Percentiles rank a stretch among this genome's conserved stretches.
Conservation (phyloP, 2,797 vertebrate genomes). For the Lithobates pipiens region DNA sequence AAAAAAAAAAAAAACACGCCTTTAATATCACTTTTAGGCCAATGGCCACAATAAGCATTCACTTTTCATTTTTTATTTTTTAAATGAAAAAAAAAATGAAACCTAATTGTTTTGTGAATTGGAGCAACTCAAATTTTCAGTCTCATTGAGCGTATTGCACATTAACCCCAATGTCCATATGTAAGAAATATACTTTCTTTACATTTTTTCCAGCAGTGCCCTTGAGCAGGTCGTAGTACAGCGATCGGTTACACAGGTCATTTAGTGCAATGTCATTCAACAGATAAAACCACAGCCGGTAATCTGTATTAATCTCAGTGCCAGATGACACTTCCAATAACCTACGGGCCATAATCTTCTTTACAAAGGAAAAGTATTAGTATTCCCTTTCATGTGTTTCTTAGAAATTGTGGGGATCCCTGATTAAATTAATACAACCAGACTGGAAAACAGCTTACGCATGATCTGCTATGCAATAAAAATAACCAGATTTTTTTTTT, state of each 20-base stretch:
- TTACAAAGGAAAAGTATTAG: slow-evolving; percentile 70
- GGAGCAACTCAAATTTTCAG: too few species aligned
- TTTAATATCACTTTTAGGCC: too few species aligned
- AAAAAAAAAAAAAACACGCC: too few species aligned
- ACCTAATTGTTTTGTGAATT: too few species aligned
- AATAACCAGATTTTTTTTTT: slow-evolving; percentile 63
- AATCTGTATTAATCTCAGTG: slow-evolving; percentile 64
- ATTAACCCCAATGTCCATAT: too few species aligned
- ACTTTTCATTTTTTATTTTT: too few species aligned
- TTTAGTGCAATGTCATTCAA: slow-evolving; percentile 58
- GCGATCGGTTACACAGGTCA: slow-evolving; percentile 3
- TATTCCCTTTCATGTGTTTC: slow-evolving; percentile 69
- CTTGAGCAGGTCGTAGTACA: not conserved
- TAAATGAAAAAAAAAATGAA: too few species aligned
- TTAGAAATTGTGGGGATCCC: slow-evolving; percentile 69
- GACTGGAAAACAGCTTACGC: slow-evolving; percentile 64
- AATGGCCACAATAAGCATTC: too few species aligned
- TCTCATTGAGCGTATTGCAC: too few species aligned
- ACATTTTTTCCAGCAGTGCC: not conserved
- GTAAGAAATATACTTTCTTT: too few species aligned
- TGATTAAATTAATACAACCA: slow-evolving; percentile 69
- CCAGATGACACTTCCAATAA: slow-evolving; percentile 60
- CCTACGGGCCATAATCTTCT: slow-evolving; percentile 63
- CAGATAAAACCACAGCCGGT: slow-evolving; percentile 61
- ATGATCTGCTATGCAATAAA: slow-evolving; percentile 68